Conservation (phyloP, 2,888 invertebrate species). For the Aphidoletes aphidimyza region DNA sequence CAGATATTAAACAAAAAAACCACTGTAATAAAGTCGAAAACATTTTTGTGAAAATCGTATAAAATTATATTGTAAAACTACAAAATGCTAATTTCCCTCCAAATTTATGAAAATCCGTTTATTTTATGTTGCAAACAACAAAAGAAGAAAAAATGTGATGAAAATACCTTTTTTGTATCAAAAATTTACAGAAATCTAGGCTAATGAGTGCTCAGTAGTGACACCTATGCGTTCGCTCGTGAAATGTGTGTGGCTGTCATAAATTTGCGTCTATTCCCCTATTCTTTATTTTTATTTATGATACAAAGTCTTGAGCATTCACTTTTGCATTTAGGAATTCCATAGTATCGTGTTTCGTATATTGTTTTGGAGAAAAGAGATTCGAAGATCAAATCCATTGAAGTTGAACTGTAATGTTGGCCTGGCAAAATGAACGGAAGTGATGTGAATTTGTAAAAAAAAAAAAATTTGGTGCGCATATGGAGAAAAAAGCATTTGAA, state of each 20-base stretch:
- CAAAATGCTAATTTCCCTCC: too few relatives aligned
- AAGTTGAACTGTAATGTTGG: too few relatives aligned
- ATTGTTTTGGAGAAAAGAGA: too few relatives aligned
- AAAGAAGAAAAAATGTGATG: neutral
- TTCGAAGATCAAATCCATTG: too few relatives aligned
- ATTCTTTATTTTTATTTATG: conserved; percentile 28
- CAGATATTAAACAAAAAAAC: neutral
- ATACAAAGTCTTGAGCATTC: conserved; percentile 13
- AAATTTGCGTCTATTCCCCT: conserved; percentile 39
- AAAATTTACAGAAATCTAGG: neutral
- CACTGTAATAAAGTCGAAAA: neutral
- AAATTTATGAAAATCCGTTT: too few relatives aligned
- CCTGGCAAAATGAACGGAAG: too few relatives aligned
- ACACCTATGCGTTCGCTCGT: neutral
- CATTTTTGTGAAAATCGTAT: neutral
- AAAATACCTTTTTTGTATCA: neutral
- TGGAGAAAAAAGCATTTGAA: neutral
- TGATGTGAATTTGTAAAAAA: neutral
- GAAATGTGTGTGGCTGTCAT: conserved; percentile 4
- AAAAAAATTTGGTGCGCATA: neutral
- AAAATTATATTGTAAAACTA: too few relatives aligned
- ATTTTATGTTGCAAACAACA: too few relatives aligned
- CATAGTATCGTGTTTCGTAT: too few relatives aligned
- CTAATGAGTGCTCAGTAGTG: neutral
- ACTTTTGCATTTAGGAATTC: conserved; percentile 4